A percentile compares a stretch with the other conserved stretches of the same genome.
Conservation (phyloP, 1,140 invertebrate species). For the Heliconius nattereri region DNA sequence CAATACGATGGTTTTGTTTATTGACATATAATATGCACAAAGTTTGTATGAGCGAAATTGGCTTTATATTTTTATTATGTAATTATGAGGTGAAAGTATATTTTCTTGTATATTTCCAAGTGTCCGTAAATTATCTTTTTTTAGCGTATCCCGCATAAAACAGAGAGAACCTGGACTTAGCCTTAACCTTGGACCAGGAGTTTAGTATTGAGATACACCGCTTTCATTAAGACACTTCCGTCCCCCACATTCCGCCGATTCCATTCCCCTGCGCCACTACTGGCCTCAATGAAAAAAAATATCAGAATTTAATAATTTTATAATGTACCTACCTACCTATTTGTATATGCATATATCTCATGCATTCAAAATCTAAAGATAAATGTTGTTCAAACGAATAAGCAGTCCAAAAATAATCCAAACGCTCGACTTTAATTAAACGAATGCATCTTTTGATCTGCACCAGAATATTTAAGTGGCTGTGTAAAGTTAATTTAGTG, state of each 20-base stretch:
- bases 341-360: neutral
- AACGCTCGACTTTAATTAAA: conserved; percentile 53
- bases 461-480: conserved; percentile 48
- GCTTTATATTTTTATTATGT: conserved; percentile 14
- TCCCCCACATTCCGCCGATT: too few species aligned
- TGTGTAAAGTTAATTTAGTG: conserved; percentile 32
- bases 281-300: too few species aligned
- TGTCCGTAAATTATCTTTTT: neutral
- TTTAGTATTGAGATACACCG: too few species aligned
- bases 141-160: too few species aligned
- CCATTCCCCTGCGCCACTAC: too few species aligned
- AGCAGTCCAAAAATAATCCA: conserved; percentile 44
- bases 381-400: conserved; percentile 31
- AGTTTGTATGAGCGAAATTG: conserved; percentile 33
- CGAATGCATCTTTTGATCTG: conserved; percentile 51
- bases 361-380: neutral
- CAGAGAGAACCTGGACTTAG: too few species aligned
- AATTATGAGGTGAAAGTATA: neutral
- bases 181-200: too few species aligned
- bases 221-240: too few species aligned
- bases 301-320: neutral
- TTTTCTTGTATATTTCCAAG: neutral
- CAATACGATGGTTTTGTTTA: conserved; percentile 77
- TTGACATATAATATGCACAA: conserved; percentile 56
- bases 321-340: too few species aligned